Percentiles rank a stretch among this genome's conserved stretches.
These are phyloP conservation scores for Syngnathus scovelli DNA, from an alignment of 2,113 vertebrate genomes.

Conservation along the genomic window DNA sequence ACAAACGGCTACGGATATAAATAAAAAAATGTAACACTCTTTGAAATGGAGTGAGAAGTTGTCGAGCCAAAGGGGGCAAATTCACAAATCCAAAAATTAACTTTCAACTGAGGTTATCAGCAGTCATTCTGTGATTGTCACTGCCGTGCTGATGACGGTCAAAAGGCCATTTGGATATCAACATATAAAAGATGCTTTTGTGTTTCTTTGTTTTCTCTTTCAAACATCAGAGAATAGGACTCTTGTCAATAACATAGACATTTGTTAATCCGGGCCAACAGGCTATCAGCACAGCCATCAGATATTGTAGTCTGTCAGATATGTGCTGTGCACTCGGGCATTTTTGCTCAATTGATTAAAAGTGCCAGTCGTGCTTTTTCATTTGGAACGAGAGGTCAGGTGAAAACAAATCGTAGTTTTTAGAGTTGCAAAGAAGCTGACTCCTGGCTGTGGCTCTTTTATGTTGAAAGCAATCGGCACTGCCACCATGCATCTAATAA, in stretches of 20 bases:
- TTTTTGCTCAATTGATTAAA: background rate
- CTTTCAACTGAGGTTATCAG: conserved; percentile 4
- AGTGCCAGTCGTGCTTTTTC: background rate
- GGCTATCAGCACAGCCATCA: background rate
- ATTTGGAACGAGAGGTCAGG: background rate
- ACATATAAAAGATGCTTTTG: background rate
- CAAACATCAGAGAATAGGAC: background rate
- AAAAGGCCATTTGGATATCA: background rate
- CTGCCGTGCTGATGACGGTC: background rate
- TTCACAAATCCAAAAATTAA: conserved; percentile 1
- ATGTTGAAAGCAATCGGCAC: background rate
- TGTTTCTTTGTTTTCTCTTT: background rate
- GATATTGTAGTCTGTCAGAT: background rate
- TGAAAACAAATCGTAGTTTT: background rate
- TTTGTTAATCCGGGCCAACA: background rate
- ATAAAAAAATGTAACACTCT: conserved; percentile 37
- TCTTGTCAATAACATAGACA: background rate
- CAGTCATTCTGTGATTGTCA: background rate
- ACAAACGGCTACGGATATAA: conserved; percentile 40
- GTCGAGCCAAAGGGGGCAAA: background rate
- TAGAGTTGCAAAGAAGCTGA: background rate
- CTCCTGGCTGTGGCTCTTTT: background rate
- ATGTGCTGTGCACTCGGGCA: background rate
- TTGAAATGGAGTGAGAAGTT: background rate
- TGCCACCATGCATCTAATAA: background rate